These are phyloP conservation scores for Gorsachius goisagi DNA, from an alignment of 2,113 vertebrate species.

Conservation along the genomic window DNA sequence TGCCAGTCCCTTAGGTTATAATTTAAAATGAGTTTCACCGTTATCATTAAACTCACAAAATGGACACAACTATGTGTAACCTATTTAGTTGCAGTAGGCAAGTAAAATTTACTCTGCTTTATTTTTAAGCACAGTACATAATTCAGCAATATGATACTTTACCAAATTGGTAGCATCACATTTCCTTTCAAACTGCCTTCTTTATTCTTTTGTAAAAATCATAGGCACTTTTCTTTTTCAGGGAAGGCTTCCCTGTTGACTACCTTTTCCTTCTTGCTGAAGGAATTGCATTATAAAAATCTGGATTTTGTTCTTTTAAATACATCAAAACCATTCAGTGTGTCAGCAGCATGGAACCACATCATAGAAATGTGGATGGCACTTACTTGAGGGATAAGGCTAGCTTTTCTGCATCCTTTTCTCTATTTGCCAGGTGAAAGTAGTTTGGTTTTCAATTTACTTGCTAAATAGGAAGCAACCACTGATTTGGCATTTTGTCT, in stretches of 20 bases:
- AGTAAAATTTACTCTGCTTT: conserved; percentile 28
- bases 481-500: neutral
- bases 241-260: neutral
- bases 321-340: neutral
- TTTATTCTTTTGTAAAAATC: neutral
- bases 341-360: neutral
- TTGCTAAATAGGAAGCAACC: neutral
- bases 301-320: neutral
- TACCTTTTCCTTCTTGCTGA: neutral
- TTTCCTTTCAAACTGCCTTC: neutral
- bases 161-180: neutral
- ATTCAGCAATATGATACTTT: neutral
- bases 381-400: neutral
- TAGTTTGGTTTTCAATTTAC: neutral
- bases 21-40: neutral
- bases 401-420: neutral
- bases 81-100: neutral
- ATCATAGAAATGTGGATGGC: neutral
- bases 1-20: neutral
- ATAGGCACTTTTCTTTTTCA: neutral
- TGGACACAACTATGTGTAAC: conserved; percentile 24
- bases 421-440: neutral
- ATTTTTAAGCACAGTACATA: conserved; percentile 37
- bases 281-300: neutral
- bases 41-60: conserved; percentile 58